phyloP scores from a whole-genome alignment of 1,140 invertebrate genomes.

The Solenopsis invicta region DNA sequence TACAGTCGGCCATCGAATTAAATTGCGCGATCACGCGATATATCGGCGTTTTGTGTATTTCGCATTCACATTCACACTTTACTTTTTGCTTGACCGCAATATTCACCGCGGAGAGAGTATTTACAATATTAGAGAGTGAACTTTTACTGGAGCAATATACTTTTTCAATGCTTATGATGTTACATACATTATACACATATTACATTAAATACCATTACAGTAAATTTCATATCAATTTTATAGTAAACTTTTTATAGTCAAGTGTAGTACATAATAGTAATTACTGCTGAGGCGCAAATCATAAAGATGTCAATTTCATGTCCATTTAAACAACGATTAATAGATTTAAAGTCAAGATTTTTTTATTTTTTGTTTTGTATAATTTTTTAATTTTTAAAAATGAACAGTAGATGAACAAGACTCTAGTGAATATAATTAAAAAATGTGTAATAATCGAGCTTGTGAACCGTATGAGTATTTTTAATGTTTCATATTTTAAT shows the following conservation, averaged over 20 bases:
- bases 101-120: background rate
- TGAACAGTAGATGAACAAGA: too few relatives aligned
- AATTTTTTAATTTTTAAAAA: background rate
- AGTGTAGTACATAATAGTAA: background rate
- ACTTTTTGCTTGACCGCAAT: conserved; percentile 39
- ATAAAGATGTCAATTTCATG: background rate
- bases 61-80: conserved; percentile 41
- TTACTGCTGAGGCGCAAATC: background rate
- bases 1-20: conserved; percentile 64
- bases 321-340: background rate
- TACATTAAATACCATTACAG: background rate
- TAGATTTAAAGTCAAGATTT: background rate
- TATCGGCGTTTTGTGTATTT: conserved; percentile 6
- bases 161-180: too few relatives aligned
- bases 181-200: background rate
- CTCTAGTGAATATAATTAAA: too few relatives aligned
- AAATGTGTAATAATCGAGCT: too few relatives aligned
- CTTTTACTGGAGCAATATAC: background rate
- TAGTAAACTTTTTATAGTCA: too few relatives aligned
- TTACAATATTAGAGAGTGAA: conserved; percentile 21
- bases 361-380: background rate
- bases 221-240: background rate
- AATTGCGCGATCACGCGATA: conserved; percentile 57
- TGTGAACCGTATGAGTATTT: too few relatives aligned
- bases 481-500: background rate